Evolutionary conservation across 1,140 invertebrate species (phyloP).

Genomic region (Sminthurinus signatus): DNA sequence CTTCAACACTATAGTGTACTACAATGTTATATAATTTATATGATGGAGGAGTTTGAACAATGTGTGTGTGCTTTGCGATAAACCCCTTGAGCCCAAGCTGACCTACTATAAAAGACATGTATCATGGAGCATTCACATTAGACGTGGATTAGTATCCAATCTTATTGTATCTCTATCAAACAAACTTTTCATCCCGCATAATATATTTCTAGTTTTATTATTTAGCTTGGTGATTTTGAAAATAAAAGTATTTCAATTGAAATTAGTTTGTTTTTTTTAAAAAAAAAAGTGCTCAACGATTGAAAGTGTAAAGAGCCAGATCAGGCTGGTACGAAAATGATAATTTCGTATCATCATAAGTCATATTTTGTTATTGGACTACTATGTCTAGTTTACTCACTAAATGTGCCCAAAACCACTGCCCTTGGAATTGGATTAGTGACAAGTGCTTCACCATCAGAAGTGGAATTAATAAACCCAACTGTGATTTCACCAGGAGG

Average conservation of each 20-base stretch:
- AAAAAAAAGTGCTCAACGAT: too few species aligned
- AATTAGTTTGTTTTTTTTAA: too few species aligned
- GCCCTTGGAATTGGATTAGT: neutral
- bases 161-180: too few species aligned
- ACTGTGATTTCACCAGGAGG: too few species aligned
- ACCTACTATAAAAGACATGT: constrained; percentile 4
- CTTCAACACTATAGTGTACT: neutral
- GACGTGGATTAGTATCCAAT: too few species aligned
- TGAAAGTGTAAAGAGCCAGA: too few species aligned
- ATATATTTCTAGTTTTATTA: too few species aligned
- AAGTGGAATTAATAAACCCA: neutral
- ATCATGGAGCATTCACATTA: too few species aligned
- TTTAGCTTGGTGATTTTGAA: too few species aligned
- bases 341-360: constrained; percentile 1
- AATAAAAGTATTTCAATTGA: too few species aligned
- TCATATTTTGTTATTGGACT: neutral
- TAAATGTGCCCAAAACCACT: too few species aligned
- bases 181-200: neutral
- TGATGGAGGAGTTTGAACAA: neutral
- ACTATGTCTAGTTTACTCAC: constrained; percentile 5
- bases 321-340: constrained; percentile 5
- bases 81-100: constrained; percentile 2
- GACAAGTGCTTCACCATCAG: neutral
- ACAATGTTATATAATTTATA: neutral
- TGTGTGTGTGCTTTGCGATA: too few species aligned